Percentiles rank a stretch among this genome's conserved stretches.
Conservation (phyloP, 2,113 vertebrate genomes). For the Cynoglossus semilaevis region DNA sequence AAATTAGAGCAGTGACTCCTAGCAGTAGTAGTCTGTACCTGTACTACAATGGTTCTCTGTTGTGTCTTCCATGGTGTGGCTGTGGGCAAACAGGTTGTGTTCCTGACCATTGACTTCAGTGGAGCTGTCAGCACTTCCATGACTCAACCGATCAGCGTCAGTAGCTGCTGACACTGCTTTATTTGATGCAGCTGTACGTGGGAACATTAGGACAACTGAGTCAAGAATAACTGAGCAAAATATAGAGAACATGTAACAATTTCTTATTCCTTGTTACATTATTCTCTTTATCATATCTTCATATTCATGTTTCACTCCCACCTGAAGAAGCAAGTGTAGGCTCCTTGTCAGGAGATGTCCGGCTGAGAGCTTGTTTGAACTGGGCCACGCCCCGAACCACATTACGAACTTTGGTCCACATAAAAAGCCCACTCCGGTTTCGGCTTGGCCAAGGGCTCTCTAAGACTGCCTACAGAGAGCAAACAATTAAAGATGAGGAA, state of each 20-base stretch:
- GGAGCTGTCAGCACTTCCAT: constrained; percentile 85
- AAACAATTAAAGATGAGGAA: not conserved
- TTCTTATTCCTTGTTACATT: not conserved
- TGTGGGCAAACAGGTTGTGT: constrained; percentile 79
- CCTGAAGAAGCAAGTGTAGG: constrained; percentile 74
- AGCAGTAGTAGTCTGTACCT: constrained; percentile 76
- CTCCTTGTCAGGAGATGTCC: constrained; percentile 57
- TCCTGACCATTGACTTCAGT: constrained; percentile 85
- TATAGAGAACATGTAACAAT: not conserved
- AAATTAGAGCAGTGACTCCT: not conserved
- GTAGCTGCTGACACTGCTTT: constrained; percentile 59
- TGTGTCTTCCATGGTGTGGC: constrained; percentile 78
- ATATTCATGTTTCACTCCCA: constrained; percentile 47
- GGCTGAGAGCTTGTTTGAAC: constrained; percentile 83
- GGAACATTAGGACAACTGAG: not conserved
- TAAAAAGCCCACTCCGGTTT: constrained; percentile 91
- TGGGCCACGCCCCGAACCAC: constrained; percentile 86
- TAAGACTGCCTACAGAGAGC: constrained; percentile 83
- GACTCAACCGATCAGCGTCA: constrained; percentile 87
- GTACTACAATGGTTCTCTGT: constrained; percentile 81
- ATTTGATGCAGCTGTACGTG: constrained; percentile 34
- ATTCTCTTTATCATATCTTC: not conserved
- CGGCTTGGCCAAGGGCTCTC: constrained; percentile 94
- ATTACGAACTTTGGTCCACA: constrained; percentile 95
- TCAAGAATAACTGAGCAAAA: not conserved